phyloP scores from a whole-genome alignment of 2,113 vertebrate genomes.

The Lucifuga dentata region DNA sequence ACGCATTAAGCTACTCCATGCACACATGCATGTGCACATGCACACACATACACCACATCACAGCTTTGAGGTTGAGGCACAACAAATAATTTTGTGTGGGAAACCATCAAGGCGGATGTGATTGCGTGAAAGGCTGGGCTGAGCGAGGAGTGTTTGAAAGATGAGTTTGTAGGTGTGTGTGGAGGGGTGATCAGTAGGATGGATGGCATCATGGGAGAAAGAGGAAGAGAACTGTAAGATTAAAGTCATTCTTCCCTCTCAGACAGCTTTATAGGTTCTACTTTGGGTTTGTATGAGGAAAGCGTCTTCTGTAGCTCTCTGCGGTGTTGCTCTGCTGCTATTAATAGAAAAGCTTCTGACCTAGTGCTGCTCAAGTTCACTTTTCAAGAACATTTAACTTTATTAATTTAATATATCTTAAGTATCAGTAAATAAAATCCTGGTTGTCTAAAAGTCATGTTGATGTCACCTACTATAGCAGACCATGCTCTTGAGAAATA shows the following conservation, averaged over 20 bases:
- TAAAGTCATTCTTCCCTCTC: conserved; percentile 12
- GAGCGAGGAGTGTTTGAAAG: conserved; percentile 8
- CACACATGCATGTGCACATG: neutral
- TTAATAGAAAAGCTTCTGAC: conserved; percentile 60
- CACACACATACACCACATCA: neutral
- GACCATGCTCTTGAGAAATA: neutral
- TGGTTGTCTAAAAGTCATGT: neutral
- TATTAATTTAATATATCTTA: neutral
- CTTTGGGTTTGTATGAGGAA: conserved; percentile 55
- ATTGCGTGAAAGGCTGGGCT: conserved; percentile 15
- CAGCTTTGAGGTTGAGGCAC: neutral
- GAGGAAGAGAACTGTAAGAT: conserved; percentile 12
- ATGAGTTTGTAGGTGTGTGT: neutral
- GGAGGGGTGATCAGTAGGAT: neutral
- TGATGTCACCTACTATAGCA: neutral
- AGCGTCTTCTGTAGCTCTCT: conserved; percentile 26
- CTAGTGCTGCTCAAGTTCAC: conserved; percentile 42
- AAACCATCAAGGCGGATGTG: conserved; percentile 19
- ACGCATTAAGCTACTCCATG: neutral
- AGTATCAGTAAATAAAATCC: neutral
- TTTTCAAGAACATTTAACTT: conserved; percentile 32
- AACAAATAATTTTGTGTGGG: conserved; percentile 16
- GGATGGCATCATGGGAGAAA: neutral
- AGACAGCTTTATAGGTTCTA: conserved; percentile 38
- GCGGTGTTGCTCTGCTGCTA: conserved; percentile 51